Conservation (phyloP, 1,140 invertebrate genomes). For the Microplitis mediator region DNA sequence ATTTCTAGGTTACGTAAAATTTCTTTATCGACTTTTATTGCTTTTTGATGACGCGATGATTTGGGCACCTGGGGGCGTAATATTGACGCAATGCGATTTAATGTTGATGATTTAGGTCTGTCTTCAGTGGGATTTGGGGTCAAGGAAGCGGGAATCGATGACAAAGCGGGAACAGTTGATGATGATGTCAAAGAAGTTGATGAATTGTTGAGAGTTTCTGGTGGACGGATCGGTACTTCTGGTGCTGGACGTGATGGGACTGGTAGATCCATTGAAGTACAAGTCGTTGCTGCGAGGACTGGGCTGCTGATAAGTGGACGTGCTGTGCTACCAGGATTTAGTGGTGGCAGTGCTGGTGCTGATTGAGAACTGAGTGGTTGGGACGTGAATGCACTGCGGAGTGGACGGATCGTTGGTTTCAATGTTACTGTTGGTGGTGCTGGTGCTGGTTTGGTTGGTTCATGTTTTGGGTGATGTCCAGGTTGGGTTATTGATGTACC, state of each 20-base stretch:
- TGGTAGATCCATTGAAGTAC: constrained; percentile 73
- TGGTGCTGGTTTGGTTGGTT: constrained; percentile 59
- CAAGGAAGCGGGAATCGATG: constrained; percentile 39
- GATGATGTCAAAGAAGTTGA: background rate
- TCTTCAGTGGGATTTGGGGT: constrained; percentile 41
- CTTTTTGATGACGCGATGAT: constrained; percentile 67
- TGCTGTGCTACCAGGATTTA: constrained; percentile 65
- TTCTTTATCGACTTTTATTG: constrained; percentile 72
- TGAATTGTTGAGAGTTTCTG: constrained; percentile 32
- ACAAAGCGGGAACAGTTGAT: constrained; percentile 41
- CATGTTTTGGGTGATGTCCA: constrained; percentile 19
- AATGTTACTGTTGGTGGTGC: constrained; percentile 54
- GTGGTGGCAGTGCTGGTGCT: constrained; percentile 66
- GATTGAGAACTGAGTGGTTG: background rate
- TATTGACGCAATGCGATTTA: constrained; percentile 79
- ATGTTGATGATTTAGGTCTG: constrained; percentile 60
- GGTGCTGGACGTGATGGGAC: constrained; percentile 64
- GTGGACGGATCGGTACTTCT: constrained; percentile 60
- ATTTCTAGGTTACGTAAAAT: constrained; percentile 78
- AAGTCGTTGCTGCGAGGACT: constrained; percentile 78
- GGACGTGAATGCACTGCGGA: too few species aligned
- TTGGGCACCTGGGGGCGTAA: constrained; percentile 64
- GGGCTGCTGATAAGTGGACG: constrained; percentile 80
- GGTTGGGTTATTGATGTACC: too few species aligned
- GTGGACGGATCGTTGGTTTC: too few species aligned